Conservation (phyloP, 2,888 invertebrate species). For the Aphidius colemani region DNA sequence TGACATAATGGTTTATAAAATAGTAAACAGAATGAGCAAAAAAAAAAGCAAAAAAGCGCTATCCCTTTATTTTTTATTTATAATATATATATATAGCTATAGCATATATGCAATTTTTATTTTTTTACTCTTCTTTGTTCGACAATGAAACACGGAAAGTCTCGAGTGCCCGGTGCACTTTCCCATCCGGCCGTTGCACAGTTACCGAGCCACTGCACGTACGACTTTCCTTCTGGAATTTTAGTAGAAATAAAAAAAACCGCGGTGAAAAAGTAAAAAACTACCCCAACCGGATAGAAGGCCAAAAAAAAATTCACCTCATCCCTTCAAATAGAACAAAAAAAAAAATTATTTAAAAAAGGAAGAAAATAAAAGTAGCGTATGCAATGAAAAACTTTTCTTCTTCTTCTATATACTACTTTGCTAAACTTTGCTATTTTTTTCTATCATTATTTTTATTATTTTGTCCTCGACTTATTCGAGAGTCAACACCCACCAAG, state of each 20-base stretch:
- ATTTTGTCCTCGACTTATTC: slow-evolving; percentile 24
- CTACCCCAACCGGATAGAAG: not conserved
- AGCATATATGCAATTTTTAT: too few relatives aligned
- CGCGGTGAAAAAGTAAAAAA: not conserved
- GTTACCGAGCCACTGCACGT: slow-evolving; percentile 12
- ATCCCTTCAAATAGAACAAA: too few relatives aligned
- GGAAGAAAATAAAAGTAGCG: slow-evolving; percentile 22
- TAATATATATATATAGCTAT: too few relatives aligned
- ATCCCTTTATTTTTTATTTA: too few relatives aligned
- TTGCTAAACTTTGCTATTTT: slow-evolving; percentile 26
- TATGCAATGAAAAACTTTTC: slow-evolving; percentile 32
- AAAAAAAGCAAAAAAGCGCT: too few relatives aligned
- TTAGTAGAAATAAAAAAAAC: slow-evolving; percentile 15
- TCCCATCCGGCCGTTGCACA: slow-evolving; percentile 3
- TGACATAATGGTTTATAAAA: too few relatives aligned
- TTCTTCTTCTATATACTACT: slow-evolving; percentile 25
- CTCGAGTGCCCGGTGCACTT: not conserved
- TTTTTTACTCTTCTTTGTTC: too few relatives aligned
- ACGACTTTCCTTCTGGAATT: slow-evolving; percentile 19
- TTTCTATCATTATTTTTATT: slow-evolving; percentile 19
- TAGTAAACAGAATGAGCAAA: too few relatives aligned
- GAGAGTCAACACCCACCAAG: slow-evolving; percentile 35
- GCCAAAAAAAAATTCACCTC: too few relatives aligned
- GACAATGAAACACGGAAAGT: not conserved
- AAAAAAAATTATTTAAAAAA: not conserved